Evolutionary conservation across 1,140 invertebrate genomes (phyloP).

Genomic region (Frieseomelitta varia): DNA sequence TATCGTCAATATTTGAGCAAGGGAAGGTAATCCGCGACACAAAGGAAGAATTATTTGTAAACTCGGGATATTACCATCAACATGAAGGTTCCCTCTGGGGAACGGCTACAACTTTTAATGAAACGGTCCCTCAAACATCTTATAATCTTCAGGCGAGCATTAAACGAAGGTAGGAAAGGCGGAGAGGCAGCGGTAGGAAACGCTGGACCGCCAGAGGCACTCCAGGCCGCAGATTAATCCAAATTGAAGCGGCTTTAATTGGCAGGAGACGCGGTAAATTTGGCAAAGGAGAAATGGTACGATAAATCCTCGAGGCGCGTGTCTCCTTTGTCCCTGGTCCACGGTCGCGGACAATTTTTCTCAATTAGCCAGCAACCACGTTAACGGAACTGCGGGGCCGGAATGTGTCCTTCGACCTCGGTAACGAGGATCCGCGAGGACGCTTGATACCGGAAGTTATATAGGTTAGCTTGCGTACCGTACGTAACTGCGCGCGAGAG

Average conservation of each 20-base stretch:
- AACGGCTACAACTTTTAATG: background rate
- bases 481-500: constrained; percentile 49
- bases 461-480: constrained; percentile 43
- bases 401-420: constrained; percentile 26
- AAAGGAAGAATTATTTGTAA: constrained; percentile 15
- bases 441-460: constrained; percentile 57
- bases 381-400: constrained; percentile 6
- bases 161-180: background rate
- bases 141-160: background rate
- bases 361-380: constrained; percentile 30
- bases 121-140: background rate
- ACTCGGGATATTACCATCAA: background rate
- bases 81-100: background rate
- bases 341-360: constrained; percentile 30
- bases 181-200: no score
- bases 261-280: background rate
- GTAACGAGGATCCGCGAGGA: constrained; percentile 41
- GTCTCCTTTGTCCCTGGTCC: background rate
- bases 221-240: background rate
- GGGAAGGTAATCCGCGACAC: background rate
- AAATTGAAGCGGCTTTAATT: constrained; percentile 13
- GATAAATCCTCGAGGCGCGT: background rate
- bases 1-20: constrained; percentile 11
- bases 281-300: background rate
- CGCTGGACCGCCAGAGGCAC: background rate